Conservation (phyloP, 1,140 invertebrate species). For the Lanistes nyassanus region DNA sequence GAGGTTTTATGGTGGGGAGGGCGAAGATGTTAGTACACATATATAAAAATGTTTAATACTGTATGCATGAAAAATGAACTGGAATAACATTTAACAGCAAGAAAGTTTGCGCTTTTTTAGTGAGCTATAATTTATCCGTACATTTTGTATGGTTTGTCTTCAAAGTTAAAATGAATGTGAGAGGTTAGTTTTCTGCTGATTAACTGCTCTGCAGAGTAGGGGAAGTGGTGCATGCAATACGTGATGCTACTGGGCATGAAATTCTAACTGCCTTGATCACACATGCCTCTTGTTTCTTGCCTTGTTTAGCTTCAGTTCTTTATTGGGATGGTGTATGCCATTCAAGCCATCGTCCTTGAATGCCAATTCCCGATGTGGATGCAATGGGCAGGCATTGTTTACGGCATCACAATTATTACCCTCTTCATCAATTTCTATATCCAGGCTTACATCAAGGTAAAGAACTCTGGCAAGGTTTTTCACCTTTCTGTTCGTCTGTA, state of each 20-base stretch:
- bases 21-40: too few species aligned
- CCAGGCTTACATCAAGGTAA: slow-evolving; percentile 55
- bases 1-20: too few species aligned
- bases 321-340: slow-evolving; percentile 58
- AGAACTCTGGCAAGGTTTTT: slow-evolving; percentile 8
- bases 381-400: slow-evolving; percentile 54
- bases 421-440: slow-evolving; percentile 65
- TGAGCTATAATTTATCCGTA: too few species aligned
- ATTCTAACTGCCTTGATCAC: background rate
- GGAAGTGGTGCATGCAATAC: background rate
- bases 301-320: slow-evolving; percentile 61
- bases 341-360: slow-evolving; percentile 52
- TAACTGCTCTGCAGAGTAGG: background rate
- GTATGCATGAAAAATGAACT: too few species aligned
- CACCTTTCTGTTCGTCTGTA: slow-evolving; percentile 58
- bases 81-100: too few species aligned
- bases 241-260: background rate
- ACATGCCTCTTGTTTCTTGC: slow-evolving; percentile 37
- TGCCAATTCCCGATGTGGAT: slow-evolving; percentile 62
- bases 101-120: too few species aligned
- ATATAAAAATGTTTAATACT: too few species aligned
- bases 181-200: too few species aligned
- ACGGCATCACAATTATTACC: slow-evolving; percentile 61
- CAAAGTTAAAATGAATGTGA: too few species aligned
- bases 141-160: too few species aligned